phyloP scores from a whole-genome alignment of 53 echinoderm and acorn worm genomes.

The Henricia sp. region DNA sequence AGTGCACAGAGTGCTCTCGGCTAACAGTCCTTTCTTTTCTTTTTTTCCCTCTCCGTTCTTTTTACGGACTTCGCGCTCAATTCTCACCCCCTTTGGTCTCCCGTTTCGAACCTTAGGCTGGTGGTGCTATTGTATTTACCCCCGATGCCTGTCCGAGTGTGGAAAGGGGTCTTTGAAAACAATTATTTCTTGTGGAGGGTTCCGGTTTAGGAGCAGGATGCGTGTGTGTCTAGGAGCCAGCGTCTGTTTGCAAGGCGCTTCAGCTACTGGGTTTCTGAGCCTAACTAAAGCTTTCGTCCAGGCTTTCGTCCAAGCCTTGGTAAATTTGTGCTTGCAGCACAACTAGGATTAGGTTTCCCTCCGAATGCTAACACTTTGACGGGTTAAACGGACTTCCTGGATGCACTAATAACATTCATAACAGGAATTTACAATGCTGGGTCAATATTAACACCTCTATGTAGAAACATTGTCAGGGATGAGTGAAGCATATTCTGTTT shows the following conservation, averaged over 20 bases:
- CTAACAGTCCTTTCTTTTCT: neutral
- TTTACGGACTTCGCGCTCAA: neutral
- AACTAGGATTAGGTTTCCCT: slow-evolving; percentile 47
- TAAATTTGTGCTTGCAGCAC: slow-evolving; percentile 31
- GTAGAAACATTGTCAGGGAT: neutral
- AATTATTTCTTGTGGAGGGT: slow-evolving; percentile 62
- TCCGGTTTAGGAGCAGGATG: slow-evolving; percentile 41
- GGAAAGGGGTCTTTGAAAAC: slow-evolving; percentile 50
- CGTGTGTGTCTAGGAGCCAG: slow-evolving; percentile 41
- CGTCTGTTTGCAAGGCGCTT: slow-evolving; percentile 1
- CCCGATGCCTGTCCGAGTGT: slow-evolving; percentile 26
- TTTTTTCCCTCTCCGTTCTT: neutral
- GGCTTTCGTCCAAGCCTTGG: too few species aligned
- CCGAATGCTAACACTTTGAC: slow-evolving; percentile 54
- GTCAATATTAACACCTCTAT: slow-evolving; percentile 48
- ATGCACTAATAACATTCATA: neutral
- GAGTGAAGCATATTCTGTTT: neutral
- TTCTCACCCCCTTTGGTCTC: slow-evolving; percentile 18
- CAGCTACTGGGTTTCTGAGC: slow-evolving; percentile 32
- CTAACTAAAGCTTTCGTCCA: too few species aligned
- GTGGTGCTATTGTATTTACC: slow-evolving; percentile 45
- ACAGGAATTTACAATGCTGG: slow-evolving; percentile 1
- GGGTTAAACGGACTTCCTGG: slow-evolving; percentile 53
- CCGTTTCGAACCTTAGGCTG: slow-evolving; percentile 39
- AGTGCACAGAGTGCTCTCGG: slow-evolving; percentile 46